Base-by-base conservation (phyloP, 1,140 invertebrate genomes). In the Lepidurus packardi region DNA sequence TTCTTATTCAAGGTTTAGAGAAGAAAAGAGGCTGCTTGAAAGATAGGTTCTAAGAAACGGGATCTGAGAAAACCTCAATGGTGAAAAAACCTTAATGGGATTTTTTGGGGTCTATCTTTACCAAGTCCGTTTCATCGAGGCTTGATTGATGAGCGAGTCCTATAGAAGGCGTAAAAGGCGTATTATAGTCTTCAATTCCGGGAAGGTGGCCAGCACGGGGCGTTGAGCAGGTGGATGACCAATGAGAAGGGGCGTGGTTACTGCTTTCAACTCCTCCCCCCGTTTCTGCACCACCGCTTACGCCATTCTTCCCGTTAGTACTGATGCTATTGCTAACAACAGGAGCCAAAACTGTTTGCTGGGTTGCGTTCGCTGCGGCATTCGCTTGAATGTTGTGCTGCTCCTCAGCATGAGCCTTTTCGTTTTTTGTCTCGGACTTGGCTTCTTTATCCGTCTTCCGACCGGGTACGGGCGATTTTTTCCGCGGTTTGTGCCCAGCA, bases 71-170 rank as follows among this genome's bases (percentile, higher is more conserved):
- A 34, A 4, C 1, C 34, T 34, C 34, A 4, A 34, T 34, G 34
- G 34, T 34, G 34, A 34, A 3, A 34, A 34, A 34, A 34, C 3
- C 34, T 34, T 34, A 34, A 34, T 34, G 34, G 34, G 34, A 34
- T 34, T 34, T 34, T 34, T 34, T 34, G 3, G 34, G 34, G 34
- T 34, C 34, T 34, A 9, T 24, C 24, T 73, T 76, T 45, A 25
- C 24, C 44, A 76, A 73, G 16, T 42, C 24, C 10, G 75, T 24
- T 10, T 25, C 45, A 24, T 45, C 65, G n/a, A 76, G 41, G 75
- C 77, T 79, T n/a, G 73, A 78, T 34, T 76, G 76, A 75, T 78
- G 74, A 4, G 81, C 73, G 24, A 80, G 53, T 65, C 53, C 53
- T 16, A 21, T 11, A 65, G 53, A 65, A n/a, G 53, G 53, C 53